phyloP scores from a whole-genome alignment of 1,140 invertebrate species.

The Meloidogyne exigua region DNA sequence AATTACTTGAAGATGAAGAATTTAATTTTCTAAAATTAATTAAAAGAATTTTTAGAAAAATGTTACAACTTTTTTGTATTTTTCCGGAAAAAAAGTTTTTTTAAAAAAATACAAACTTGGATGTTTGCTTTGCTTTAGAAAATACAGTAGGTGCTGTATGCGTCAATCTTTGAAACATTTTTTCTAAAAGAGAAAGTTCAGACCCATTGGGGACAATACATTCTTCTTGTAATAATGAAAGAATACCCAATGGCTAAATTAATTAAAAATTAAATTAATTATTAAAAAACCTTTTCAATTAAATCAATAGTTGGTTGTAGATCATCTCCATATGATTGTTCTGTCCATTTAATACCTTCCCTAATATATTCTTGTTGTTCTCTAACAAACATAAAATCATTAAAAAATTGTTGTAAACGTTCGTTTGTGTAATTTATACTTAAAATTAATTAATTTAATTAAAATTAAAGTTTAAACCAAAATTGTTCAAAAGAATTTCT shows the following conservation, averaged over 20 bases:
- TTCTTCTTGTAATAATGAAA: conserved; percentile 99
- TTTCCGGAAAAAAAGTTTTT: too few species aligned
- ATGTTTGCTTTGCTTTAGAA: conserved; percentile 56
- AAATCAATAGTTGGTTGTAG: conserved; percentile 94
- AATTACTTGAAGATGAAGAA: conserved; percentile 76
- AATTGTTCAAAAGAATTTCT: conserved; percentile 26
- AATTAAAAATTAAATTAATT: conserved; percentile 6
- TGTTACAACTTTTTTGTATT: too few species aligned
- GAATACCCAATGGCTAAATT: conserved; percentile 92
- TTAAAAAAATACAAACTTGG: conserved; percentile 30
- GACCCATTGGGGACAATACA: conserved; percentile 99
- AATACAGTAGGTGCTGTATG: conserved; percentile 34
- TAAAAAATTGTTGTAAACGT: conserved; percentile 98
- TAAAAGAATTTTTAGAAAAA: too few species aligned
- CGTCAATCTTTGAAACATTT: conserved; percentile 70
- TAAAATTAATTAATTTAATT: conserved; percentile 9
- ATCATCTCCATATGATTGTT: conserved; percentile 99
- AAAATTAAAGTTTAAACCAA: conserved; percentile 64
- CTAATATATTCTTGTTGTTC: conserved; percentile 95
- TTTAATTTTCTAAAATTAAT: too few species aligned
- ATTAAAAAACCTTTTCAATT: conserved; percentile 83
- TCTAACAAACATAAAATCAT: conserved; percentile 99
- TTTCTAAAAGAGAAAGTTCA: conserved; percentile 94
- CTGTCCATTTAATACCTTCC: conserved; percentile 77
- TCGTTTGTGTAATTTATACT: conserved; percentile 95